phyloP scores from a whole-genome alignment of 2,113 vertebrate species.

The Nymphicus hollandicus region DNA sequence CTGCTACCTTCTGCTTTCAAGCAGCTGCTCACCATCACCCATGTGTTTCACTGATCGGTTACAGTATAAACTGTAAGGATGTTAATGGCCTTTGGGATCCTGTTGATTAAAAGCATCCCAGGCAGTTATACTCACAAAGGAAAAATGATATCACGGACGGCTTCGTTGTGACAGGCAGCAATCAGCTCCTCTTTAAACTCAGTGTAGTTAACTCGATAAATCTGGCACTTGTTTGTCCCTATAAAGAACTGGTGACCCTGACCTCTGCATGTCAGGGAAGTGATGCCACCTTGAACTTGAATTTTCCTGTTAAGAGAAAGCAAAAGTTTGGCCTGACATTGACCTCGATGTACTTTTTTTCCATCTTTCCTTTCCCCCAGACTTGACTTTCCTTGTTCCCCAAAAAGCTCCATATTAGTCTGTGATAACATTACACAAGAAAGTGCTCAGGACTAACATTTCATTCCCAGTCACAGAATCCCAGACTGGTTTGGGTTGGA shows the following conservation, averaged over 20 bases:
- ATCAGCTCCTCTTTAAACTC: constrained; percentile 84
- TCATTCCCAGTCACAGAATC: neutral
- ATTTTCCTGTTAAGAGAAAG: constrained; percentile 72
- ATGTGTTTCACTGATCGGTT: neutral
- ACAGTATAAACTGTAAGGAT: neutral
- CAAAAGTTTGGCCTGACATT: neutral
- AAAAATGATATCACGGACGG: constrained; percentile 79
- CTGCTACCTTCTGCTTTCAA: neutral
- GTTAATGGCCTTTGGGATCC: neutral
- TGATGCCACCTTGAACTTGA: constrained; percentile 81
- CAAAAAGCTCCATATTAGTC: neutral
- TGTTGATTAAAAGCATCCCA: neutral
- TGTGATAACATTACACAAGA: neutral
- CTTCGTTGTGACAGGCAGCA: constrained; percentile 76
- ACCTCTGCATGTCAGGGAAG: constrained; percentile 79
- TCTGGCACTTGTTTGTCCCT: constrained; percentile 82
- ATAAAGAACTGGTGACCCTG: constrained; percentile 83
- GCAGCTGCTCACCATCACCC: neutral
- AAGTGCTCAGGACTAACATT: neutral
- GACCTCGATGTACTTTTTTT: neutral
- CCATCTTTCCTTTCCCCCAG: neutral
- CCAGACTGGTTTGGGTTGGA: neutral
- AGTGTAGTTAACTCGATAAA: constrained; percentile 73
- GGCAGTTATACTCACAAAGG: constrained; percentile 76
- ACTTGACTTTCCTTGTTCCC: neutral